These are phyloP conservation scores for Drosophila pullipes DNA, from an alignment of 2,888 invertebrate species.

Conservation along the genomic window DNA sequence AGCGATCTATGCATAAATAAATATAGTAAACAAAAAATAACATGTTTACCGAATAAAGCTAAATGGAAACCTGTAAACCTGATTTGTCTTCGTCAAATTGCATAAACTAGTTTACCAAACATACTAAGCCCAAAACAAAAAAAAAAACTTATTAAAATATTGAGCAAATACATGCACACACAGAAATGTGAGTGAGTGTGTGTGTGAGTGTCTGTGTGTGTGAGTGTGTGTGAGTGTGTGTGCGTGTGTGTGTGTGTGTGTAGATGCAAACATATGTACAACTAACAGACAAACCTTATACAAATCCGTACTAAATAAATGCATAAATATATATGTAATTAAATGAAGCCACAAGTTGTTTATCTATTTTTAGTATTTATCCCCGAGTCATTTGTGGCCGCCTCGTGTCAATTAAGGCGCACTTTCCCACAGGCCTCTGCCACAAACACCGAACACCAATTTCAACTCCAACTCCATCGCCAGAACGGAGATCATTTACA, in stretches of 20 bases:
- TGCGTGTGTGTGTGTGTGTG: conserved; percentile 9
- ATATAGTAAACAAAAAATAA: conserved; percentile 47
- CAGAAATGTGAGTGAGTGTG: conserved; percentile 7
- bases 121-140: conserved; percentile 19
- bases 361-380: conserved; percentile 27
- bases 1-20: conserved; percentile 61
- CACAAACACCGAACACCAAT: conserved; percentile 14
- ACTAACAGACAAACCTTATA: conserved; percentile 41
- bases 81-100: conserved; percentile 64
- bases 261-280: conserved; percentile 37
- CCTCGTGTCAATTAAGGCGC: conserved; percentile 71
- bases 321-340: conserved; percentile 60
- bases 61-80: conserved; percentile 60
- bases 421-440: conserved; percentile 71
- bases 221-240: background rate
- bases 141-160: conserved; percentile 48
- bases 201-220: background rate
- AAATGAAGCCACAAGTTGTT: conserved; percentile 53
- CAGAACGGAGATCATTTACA: conserved; percentile 71
- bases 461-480: conserved; percentile 8
- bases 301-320: conserved; percentile 68
- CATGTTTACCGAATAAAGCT: conserved; percentile 49
- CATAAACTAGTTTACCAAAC: conserved; percentile 59
- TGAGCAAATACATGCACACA: conserved; percentile 44
- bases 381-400: conserved; percentile 20